Conservation (phyloP, 2,113 vertebrate genomes). For the Triplophysa rosa region DNA sequence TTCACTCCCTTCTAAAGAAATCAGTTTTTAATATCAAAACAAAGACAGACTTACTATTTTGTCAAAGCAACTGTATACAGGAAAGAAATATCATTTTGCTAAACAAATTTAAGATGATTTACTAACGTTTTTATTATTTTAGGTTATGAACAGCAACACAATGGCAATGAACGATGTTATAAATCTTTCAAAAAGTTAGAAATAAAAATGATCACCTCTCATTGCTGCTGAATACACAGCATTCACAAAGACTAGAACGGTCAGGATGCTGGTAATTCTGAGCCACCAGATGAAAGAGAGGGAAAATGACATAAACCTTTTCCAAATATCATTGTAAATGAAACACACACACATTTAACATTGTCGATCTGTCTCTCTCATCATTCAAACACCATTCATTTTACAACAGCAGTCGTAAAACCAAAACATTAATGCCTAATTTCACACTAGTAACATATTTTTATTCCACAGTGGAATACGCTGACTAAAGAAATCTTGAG, state of each 20-base stretch:
- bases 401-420: neutral
- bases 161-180: neutral
- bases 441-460: neutral
- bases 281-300: neutral
- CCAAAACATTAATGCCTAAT: neutral
- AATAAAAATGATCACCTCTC: slow-evolving; percentile 60
- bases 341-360: neutral
- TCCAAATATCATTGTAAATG: slow-evolving; percentile 1
- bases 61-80: no score
- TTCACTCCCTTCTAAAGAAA: slow-evolving; percentile 52
- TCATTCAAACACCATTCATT: slow-evolving; percentile 4
- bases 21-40: neutral
- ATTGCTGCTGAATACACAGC: slow-evolving; percentile 55
- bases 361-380: neutral
- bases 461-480: neutral
- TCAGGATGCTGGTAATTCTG: slow-evolving; percentile 52
- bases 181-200: neutral
- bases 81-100: no score
- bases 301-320: slow-evolving; percentile 1
- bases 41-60: no score
- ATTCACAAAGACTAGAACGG: slow-evolving; percentile 53
- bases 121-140: no score
- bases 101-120: no score
- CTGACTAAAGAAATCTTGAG: neutral
- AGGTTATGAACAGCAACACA: neutral